A percentile compares a stretch with the other conserved stretches of the same genome.
Conservation (phyloP, 2,113 vertebrate genomes). For the Calidris pygmaea region DNA sequence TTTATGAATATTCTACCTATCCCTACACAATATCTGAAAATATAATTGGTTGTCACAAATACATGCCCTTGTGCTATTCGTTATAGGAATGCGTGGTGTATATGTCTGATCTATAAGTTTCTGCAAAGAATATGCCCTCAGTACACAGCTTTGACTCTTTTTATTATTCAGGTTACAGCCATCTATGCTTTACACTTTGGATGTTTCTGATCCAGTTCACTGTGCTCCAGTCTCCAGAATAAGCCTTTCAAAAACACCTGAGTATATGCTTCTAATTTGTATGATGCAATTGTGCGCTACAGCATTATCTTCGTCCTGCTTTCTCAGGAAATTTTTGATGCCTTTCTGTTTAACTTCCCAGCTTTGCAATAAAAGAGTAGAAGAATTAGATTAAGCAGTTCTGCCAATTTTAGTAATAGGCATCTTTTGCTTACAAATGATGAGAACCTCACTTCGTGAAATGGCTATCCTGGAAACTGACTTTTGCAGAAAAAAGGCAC, state of each 20-base stretch:
- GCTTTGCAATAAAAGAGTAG: background rate
- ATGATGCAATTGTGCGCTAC: background rate
- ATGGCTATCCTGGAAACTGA: background rate
- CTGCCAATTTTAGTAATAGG: background rate
- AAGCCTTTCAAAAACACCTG: background rate
- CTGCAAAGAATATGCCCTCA: background rate
- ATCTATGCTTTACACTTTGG: background rate
- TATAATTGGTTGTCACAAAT: background rate
- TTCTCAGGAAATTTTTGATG: background rate
- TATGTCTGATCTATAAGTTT: background rate
- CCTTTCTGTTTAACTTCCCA: background rate
- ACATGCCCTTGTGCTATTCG: background rate
- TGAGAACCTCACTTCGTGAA: background rate
- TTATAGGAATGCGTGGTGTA: background rate
- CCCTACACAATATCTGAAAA: background rate
- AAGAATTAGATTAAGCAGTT: background rate
- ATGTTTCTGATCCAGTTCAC: background rate
- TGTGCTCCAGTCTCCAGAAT: background rate
- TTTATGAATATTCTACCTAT: background rate
- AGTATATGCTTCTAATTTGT: background rate
- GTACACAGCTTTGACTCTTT: background rate
- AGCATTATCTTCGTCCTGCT: background rate
- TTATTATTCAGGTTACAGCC: background rate
- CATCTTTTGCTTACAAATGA: background rate
- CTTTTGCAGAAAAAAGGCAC: background rate